Conservation (phyloP, 2,888 invertebrate genomes). For the Conistra vaccinii region DNA sequence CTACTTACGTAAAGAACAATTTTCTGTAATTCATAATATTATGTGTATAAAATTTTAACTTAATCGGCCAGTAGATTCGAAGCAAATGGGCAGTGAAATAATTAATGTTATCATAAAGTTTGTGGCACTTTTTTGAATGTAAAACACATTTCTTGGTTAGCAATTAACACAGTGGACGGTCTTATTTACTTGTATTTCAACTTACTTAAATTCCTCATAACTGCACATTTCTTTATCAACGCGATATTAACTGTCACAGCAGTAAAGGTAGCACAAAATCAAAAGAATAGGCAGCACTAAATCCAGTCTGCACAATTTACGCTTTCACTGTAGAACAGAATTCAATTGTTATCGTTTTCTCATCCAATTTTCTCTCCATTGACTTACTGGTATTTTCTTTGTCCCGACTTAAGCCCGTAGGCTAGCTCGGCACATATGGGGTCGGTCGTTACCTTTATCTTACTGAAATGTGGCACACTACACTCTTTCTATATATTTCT, state of each 20-base stretch:
- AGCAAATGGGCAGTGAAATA: too few relatives aligned
- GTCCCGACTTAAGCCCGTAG: constrained; percentile 17
- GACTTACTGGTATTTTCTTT: constrained; percentile 40
- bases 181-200: not conserved
- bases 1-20: too few relatives aligned
- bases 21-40: too few relatives aligned
- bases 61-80: too few relatives aligned
- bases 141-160: not conserved
- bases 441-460: constrained; percentile 56
- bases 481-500: constrained; percentile 42
- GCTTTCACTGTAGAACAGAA: constrained; percentile 10
- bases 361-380: constrained; percentile 32
- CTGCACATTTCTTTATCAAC: not conserved
- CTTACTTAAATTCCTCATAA: not conserved
- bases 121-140: not conserved
- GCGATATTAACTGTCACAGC: not conserved
- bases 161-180: not conserved
- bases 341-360: constrained; percentile 26
- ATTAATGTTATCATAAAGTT: not conserved
- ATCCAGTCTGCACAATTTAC: constrained; percentile 12
- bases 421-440: constrained; percentile 55
- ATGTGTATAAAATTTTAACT: too few relatives aligned
- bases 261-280: not conserved
- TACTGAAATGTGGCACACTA: constrained; percentile 45
- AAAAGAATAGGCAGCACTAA: constrained; percentile 13